Percentiles rank a stretch among this genome's conserved stretches.
phyloP scores from a whole-genome alignment of 2,888 invertebrate genomes.

The Drosophila fungiperda region DNA sequence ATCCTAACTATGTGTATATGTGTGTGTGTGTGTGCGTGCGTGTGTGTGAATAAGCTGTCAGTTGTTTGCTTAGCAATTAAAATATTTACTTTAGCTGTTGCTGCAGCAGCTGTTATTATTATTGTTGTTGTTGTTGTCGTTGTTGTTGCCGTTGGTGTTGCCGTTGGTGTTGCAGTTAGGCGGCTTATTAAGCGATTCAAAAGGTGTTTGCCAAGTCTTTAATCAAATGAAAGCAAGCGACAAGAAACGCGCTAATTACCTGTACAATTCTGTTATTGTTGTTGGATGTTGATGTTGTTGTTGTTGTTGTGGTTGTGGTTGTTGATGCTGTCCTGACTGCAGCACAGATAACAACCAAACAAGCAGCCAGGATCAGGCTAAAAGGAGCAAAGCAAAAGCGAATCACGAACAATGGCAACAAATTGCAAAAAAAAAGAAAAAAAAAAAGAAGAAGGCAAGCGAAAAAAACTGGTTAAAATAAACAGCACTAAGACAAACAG shows the following conservation, averaged over 20 bases:
- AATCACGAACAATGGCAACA: slow-evolving; percentile 38
- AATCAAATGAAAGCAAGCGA: slow-evolving; percentile 63
- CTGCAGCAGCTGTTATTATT: slow-evolving; percentile 5
- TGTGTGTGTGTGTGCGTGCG: slow-evolving; percentile 5
- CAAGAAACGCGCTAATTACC: slow-evolving; percentile 58
- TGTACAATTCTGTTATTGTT: slow-evolving; percentile 38
- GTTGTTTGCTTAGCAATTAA: slow-evolving; percentile 68
- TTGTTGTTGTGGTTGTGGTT: slow-evolving; percentile 13
- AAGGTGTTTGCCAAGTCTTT: slow-evolving; percentile 46
- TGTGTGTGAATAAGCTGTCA: slow-evolving; percentile 16
- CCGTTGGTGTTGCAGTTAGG: slow-evolving; percentile 17
- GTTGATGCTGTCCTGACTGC: slow-evolving; percentile 30
- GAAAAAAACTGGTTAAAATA: slow-evolving; percentile 21
- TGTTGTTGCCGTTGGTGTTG: slow-evolving; percentile 13
- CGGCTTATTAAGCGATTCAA: slow-evolving; percentile 52
- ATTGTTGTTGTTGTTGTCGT: slow-evolving; percentile 4
- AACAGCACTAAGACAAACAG: slow-evolving; percentile 35
- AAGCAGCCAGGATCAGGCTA: slow-evolving; percentile 39
- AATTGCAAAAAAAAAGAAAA: slow-evolving; percentile 30
- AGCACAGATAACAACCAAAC: slow-evolving; percentile 42
- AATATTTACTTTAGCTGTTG: slow-evolving; percentile 65
- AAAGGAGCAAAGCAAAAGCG: slow-evolving; percentile 31
- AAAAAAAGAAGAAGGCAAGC: neutral
- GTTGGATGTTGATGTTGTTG: slow-evolving; percentile 5
- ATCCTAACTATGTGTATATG: neutral